These are phyloP conservation scores for Glossosoma conforme DNA, from an alignment of 1,140 invertebrate genomes.

Conservation along the genomic window DNA sequence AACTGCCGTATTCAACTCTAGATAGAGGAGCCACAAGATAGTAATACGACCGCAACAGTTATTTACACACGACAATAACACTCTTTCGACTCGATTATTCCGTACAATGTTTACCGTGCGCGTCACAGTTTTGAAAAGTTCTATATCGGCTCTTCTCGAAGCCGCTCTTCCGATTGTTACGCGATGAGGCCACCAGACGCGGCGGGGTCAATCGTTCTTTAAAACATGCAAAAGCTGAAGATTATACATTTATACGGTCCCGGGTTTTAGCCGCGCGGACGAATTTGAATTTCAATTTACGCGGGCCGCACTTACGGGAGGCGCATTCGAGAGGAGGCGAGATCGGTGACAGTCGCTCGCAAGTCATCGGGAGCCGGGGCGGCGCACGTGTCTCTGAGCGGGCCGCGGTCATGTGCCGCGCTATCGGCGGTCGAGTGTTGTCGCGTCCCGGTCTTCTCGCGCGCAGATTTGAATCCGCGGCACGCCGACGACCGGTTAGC, in stretches of 20 bases:
- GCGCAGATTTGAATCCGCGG: slow-evolving; percentile 21
- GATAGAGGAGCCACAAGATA: too few species aligned
- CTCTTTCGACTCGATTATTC: too few species aligned
- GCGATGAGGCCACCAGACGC: neutral
- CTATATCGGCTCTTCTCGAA: too few species aligned
- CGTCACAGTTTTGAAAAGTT: too few species aligned
- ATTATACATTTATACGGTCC: slow-evolving; percentile 10
- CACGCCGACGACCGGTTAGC: slow-evolving; percentile 4
- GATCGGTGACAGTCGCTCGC: neutral
- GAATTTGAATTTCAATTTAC: slow-evolving; percentile 22
- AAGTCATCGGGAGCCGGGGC: neutral
- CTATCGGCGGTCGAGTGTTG: neutral
- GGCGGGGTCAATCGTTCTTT: slow-evolving; percentile 12
- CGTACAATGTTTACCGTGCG: too few species aligned
- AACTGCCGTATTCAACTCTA: neutral
- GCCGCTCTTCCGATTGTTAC: too few species aligned
- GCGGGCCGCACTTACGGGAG: neutral
- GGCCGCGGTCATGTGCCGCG: neutral
- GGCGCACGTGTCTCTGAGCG: neutral
- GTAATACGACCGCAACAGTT: too few species aligned
- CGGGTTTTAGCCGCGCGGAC: slow-evolving; percentile 7
- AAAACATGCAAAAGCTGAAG: slow-evolving; percentile 15
- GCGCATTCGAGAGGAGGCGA: neutral
- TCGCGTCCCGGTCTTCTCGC: slow-evolving; percentile 8
- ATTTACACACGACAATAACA: too few species aligned